Percentiles rank a stretch among this genome's conserved stretches.
Conservation (phyloP, 2,113 vertebrate species). For the Zingel zingel region DNA sequence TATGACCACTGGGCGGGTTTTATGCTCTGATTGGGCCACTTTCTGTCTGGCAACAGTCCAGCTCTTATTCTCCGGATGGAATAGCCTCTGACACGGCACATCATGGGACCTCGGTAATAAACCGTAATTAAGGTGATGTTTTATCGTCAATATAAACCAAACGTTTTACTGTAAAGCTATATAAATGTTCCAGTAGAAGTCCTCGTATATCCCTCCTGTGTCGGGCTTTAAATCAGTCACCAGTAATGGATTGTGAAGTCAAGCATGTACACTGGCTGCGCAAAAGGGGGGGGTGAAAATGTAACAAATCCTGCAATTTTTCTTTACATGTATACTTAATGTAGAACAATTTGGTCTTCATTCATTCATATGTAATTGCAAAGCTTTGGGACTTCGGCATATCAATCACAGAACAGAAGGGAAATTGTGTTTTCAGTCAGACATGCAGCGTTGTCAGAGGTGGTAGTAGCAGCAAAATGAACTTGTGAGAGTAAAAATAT, state of each 20-base stretch:
- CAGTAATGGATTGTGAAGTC: neutral
- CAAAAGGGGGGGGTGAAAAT: neutral
- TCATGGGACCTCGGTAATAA: neutral
- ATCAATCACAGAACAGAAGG: neutral
- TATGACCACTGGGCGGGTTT: neutral
- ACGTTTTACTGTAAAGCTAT: constrained; percentile 11
- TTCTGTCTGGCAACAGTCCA: neutral
- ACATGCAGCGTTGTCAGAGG: too few relatives aligned
- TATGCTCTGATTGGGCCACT: neutral
- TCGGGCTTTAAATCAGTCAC: neutral
- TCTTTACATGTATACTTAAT: neutral
- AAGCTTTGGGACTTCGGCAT: neutral
- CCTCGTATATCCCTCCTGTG: neutral
- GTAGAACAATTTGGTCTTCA: neutral
- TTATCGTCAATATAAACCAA: neutral
- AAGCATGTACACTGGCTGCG: neutral
- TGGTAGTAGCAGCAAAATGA: neutral
- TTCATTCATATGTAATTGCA: neutral
- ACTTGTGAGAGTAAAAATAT: neutral
- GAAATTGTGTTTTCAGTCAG: neutral
- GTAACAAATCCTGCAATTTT: neutral
- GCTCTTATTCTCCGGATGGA: neutral
- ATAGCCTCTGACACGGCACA: neutral
- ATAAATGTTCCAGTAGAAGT: neutral
- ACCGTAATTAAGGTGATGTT: neutral